Evolutionary conservation across 2,797 vertebrate genomes (phyloP), one percentile per base, ranked within the genome.

Genomic region (Smutsia gigantea): DNA sequence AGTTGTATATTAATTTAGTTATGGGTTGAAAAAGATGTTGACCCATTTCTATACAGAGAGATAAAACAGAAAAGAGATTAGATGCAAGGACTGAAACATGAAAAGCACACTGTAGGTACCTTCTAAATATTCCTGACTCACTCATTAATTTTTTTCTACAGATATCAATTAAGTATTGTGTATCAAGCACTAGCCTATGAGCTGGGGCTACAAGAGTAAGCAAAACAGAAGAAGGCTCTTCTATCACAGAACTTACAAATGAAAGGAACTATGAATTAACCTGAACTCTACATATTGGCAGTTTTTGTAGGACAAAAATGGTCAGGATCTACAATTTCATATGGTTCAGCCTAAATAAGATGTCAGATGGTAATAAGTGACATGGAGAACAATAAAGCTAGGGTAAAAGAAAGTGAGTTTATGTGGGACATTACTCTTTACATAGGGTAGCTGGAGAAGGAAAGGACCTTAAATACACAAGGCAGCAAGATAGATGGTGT

Each of bases 191-290:
- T 63, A 42, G 31, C 83, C 29, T 37, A 78, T 21, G 59, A 95
- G n/a, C 46, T 51, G 25, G 39, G 19, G 9, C 18, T 86, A 64
- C 14, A 81, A 87, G 27, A 93, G 6, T 92, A 13, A 93, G 86
- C 59, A 90, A 87, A 94, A 87, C 64, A 79, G 46, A 61, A 83
- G 69, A 93, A 72, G 19, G 64, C 4, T 94, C 69, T 95, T 91
- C 81, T 66, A 59, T 64, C 74, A 66, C 11, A 71, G 21, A 87
- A 55, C 57, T 34, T 87, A 84, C 59, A 90, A 93, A 95, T 78
- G 57, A 82, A 94, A 69, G 75, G 46, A 94, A 90, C 49, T 31
- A 94, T 17, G 23, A 93, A 86, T 51, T 63, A 77, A 68, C n/a
- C 84, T 69, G 81, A 93, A 87, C 19, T 66, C 66, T 82, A 59